Percentiles rank a stretch among this genome's conserved stretches.
These are phyloP conservation scores for Papilio elwesi DNA, from an alignment of 2,888 invertebrate genomes.

Conservation along the genomic window DNA sequence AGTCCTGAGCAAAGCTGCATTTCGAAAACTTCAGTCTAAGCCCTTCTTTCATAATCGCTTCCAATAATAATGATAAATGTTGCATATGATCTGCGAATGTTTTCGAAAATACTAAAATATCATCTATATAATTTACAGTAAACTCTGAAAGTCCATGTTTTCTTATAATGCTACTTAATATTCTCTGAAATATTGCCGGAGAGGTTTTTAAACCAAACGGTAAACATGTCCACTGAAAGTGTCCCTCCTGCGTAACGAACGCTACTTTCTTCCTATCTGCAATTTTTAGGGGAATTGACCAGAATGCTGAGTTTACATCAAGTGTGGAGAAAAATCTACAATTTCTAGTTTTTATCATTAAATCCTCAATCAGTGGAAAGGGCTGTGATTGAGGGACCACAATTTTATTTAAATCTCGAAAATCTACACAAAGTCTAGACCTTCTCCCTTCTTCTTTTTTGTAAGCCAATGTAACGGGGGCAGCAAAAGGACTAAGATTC, in stretches of 20 bases:
- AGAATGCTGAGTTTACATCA: conserved; percentile 62
- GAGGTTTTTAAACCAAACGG: conserved; percentile 61
- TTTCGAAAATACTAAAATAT: too few species aligned
- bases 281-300: conserved; percentile 58
- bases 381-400: conserved; percentile 51
- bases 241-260: conserved; percentile 32
- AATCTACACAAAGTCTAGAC: conserved; percentile 47
- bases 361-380: conserved; percentile 54
- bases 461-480: conserved; percentile 43
- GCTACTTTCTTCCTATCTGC: conserved; percentile 55
- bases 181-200: conserved; percentile 60
- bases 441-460: conserved; percentile 44
- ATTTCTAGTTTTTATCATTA: conserved; percentile 54
- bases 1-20: too few species aligned
- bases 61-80: too few species aligned
- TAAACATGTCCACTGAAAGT: conserved; percentile 53
- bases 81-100: too few species aligned
- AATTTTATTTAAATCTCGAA: conserved; percentile 49
- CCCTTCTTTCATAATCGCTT: too few species aligned
- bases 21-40: too few species aligned
- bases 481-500: conserved; percentile 44
- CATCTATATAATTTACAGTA: too few species aligned
- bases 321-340: conserved; percentile 55
- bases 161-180: conserved; percentile 50
- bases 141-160: conserved; percentile 42